Conservation (phyloP, 2,888 invertebrate species). For the Deilephila elpenor region DNA sequence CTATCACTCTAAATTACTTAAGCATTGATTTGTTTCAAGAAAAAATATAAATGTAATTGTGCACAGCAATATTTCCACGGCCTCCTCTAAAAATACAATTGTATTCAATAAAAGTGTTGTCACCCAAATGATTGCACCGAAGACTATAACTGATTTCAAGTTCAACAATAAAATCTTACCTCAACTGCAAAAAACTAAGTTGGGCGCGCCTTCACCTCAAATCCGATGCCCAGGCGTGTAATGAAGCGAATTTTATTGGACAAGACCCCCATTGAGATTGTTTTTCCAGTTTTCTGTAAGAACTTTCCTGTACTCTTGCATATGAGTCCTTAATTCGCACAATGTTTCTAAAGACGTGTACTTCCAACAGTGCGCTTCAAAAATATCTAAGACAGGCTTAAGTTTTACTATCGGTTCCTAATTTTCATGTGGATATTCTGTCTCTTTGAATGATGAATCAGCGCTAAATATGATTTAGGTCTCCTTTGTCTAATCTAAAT, state of each 20-base stretch:
- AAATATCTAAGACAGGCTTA: too few relatives aligned
- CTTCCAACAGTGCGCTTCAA: too few relatives aligned
- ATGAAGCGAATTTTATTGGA: background rate
- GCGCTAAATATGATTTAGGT: background rate
- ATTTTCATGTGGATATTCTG: too few relatives aligned
- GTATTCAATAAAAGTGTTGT: constrained; percentile 27
- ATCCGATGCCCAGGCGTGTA: constrained; percentile 34
- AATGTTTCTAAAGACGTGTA: too few relatives aligned
- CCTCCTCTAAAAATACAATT: constrained; percentile 26
- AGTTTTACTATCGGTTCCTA: too few relatives aligned
- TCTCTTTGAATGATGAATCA: background rate
- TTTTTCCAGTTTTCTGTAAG: background rate
- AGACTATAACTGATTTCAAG: constrained; percentile 46
- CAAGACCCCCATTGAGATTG: constrained; percentile 1
- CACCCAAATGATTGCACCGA: constrained; percentile 29
- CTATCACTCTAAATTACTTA: too few relatives aligned
- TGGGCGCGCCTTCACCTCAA: constrained; percentile 35
- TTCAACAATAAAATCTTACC: constrained; percentile 26
- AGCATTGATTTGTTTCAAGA: background rate
- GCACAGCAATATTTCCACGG: background rate
- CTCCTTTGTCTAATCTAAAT: background rate
- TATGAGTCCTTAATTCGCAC: too few relatives aligned
- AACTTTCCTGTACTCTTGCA: too few relatives aligned
- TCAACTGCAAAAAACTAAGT: constrained; percentile 17
- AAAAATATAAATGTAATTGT: background rate